A percentile compares a stretch with the other conserved stretches of the same genome.
These are phyloP conservation scores for Melieria picta DNA, from an alignment of 2,888 invertebrate genomes.

Conservation along the genomic window DNA sequence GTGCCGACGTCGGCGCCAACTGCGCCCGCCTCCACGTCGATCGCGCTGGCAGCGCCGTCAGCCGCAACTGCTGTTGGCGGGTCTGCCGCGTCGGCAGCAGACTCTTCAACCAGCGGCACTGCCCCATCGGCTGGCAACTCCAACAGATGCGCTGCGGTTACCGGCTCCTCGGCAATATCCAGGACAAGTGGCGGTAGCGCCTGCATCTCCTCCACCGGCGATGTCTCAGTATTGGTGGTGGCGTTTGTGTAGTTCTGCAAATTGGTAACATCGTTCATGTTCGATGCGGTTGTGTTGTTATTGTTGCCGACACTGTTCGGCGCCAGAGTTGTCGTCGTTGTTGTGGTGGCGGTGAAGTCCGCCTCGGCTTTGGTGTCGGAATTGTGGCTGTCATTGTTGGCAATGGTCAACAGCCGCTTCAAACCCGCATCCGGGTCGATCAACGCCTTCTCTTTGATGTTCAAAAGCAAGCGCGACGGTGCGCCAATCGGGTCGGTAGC, in stretches of 20 bases:
- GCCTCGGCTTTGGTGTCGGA: slow-evolving; percentile 37
- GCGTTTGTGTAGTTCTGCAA: slow-evolving; percentile 35
- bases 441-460: not conserved
- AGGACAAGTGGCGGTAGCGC: slow-evolving; percentile 51
- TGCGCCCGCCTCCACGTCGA: slow-evolving; percentile 18
- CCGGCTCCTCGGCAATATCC: slow-evolving; percentile 42
- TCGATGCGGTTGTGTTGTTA: slow-evolving; percentile 32
- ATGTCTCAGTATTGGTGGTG: slow-evolving; percentile 29
- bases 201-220: not conserved
- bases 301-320: too few species aligned
- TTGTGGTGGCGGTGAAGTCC: slow-evolving; percentile 14
- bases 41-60: slow-evolving; percentile 14
- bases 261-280: slow-evolving; percentile 32
- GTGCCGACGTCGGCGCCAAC: slow-evolving; percentile 14
- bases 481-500: not conserved
- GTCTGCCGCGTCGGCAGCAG: slow-evolving; percentile 35
- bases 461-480: not conserved
- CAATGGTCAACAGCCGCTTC: slow-evolving; percentile 11
- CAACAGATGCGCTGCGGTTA: slow-evolving; percentile 16
- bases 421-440: slow-evolving; percentile 11
- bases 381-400: slow-evolving; percentile 39
- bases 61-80: slow-evolving; percentile 21
- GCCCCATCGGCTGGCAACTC: slow-evolving; percentile 33
- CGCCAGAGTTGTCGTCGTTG: slow-evolving; percentile 16
- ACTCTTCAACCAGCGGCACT: slow-evolving; percentile 38